phyloP scores from a whole-genome alignment of 35 echinoderm and acorn worm species.

The Patiria miniata region DNA sequence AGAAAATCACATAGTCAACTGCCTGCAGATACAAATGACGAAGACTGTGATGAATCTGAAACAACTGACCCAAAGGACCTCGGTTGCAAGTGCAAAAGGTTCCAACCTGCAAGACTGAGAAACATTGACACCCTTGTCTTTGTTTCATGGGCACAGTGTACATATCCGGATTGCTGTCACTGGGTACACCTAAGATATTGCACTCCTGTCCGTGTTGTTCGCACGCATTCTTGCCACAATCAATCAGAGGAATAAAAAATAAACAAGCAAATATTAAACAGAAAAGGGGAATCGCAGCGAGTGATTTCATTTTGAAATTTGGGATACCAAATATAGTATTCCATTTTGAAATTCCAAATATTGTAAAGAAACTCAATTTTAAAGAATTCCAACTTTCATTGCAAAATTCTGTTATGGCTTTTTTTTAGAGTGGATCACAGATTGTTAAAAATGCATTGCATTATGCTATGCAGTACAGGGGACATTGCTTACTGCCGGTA shows the following conservation, averaged over 20 bases:
- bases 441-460: no score
- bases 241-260: background rate
- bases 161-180: background rate
- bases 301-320: no score
- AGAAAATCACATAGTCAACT: background rate
- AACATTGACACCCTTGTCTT: background rate
- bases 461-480: no score
- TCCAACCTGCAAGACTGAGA: background rate
- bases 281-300: no score
- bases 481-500: no score
- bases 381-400: background rate
- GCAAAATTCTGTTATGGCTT: background rate
- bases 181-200: background rate
- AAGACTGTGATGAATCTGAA: background rate
- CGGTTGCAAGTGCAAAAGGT: background rate
- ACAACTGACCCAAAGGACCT: background rate
- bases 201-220: background rate
- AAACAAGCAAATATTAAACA: background rate
- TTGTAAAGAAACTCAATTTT: background rate
- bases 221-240: background rate
- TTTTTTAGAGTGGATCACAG: background rate
- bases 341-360: background rate
- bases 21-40: background rate
- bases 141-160: background rate
- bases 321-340: background rate